These are phyloP conservation scores for Sturmia bella DNA, from an alignment of 2,888 invertebrate species.

Conservation along the genomic window DNA sequence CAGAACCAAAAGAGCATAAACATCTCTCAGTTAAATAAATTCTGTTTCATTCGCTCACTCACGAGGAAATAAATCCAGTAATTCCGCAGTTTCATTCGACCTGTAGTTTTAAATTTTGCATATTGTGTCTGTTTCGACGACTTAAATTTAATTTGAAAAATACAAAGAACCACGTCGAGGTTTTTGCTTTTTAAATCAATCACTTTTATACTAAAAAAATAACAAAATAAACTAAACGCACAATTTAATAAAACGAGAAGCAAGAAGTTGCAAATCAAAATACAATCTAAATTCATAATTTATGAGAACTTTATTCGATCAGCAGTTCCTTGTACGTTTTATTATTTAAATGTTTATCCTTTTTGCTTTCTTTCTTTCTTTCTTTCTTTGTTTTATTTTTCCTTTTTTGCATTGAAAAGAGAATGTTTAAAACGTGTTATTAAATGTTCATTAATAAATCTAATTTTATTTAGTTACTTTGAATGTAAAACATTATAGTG, in stretches of 20 bases:
- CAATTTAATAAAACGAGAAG: slow-evolving; percentile 11
- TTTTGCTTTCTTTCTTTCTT: not conserved
- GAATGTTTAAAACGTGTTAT: slow-evolving; percentile 35
- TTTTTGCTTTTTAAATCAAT: slow-evolving; percentile 38
- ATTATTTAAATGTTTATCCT: not conserved
- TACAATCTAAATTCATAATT: slow-evolving; percentile 13
- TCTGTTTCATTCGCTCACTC: not conserved
- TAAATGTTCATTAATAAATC: slow-evolving; percentile 41
- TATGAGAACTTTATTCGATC: not conserved
- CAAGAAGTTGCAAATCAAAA: slow-evolving; percentile 11
- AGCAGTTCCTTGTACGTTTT: not conserved
- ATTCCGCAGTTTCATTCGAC: no score
- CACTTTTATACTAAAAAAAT: slow-evolving; percentile 8
- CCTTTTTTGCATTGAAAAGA: slow-evolving; percentile 3
- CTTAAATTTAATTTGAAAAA: not conserved
- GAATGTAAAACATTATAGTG: slow-evolving; percentile 63
- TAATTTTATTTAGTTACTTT: slow-evolving; percentile 43
- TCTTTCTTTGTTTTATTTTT: slow-evolving; percentile 5
- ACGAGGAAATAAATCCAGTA: slow-evolving; percentile 16
- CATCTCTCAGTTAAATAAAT: slow-evolving; percentile 41
- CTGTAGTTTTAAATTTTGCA: not conserved
- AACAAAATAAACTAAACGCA: slow-evolving; percentile 39
- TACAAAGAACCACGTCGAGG: slow-evolving; percentile 46
- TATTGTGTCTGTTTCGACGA: slow-evolving; percentile 1
- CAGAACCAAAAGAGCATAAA: slow-evolving; percentile 40